phyloP scores from a whole-genome alignment of 2,888 invertebrate species.

The Diaperis boleti region DNA sequence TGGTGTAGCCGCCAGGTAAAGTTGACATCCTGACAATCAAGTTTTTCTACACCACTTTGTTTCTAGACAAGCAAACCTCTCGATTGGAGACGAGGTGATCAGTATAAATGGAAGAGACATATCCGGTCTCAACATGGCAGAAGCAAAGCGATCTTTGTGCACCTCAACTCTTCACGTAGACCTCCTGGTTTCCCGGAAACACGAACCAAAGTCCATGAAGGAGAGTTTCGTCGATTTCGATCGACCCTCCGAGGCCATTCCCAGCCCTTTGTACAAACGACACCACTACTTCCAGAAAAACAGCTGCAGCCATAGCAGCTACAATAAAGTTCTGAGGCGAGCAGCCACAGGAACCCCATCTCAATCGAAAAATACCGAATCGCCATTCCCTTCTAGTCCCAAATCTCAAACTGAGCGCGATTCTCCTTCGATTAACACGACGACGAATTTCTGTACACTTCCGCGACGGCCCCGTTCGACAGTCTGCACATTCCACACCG shows the following conservation, averaged over 20 bases:
- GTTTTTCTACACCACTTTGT: not conserved
- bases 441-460: slow-evolving; percentile 77
- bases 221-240: slow-evolving; percentile 82
- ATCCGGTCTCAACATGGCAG: slow-evolving; percentile 78
- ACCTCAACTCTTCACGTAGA: slow-evolving; percentile 75
- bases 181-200: slow-evolving; percentile 68
- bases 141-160: slow-evolving; percentile 75
- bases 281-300: slow-evolving; percentile 75
- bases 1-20: slow-evolving; percentile 76
- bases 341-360: not conserved
- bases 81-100: slow-evolving; percentile 92
- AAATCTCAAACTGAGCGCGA: slow-evolving; percentile 32
- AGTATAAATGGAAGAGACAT: slow-evolving; percentile 90
- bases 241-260: slow-evolving; percentile 52
- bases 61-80: slow-evolving; percentile 84
- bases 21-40: slow-evolving; percentile 50
- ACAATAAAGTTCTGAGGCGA: slow-evolving; percentile 61
- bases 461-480: slow-evolving; percentile 78
- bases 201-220: slow-evolving; percentile 69
- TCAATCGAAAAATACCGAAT: slow-evolving; percentile 57
- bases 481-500: slow-evolving; percentile 78
- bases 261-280: slow-evolving; percentile 57
- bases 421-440: slow-evolving; percentile 53
- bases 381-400: slow-evolving; percentile 45
- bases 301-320: slow-evolving; percentile 71